Conservation (phyloP, 1,140 invertebrate species). For the Apis cerana region DNA sequence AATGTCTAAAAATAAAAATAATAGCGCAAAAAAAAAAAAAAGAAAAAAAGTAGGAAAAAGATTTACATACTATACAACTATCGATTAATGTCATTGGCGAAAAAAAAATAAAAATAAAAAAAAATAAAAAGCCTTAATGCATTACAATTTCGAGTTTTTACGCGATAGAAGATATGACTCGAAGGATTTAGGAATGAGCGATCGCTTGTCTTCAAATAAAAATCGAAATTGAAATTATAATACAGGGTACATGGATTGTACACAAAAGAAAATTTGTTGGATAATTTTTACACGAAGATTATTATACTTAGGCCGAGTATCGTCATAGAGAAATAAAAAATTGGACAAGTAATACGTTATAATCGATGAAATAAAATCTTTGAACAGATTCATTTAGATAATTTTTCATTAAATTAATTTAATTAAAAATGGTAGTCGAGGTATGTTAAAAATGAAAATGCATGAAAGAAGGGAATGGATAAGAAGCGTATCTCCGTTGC, state of each 20-base stretch:
- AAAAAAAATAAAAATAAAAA: not conserved
- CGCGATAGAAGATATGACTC: not conserved
- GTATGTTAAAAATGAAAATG: not conserved
- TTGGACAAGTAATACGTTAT: not conserved
- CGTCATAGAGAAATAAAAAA: not conserved
- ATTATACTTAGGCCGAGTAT: slow-evolving; percentile 18
- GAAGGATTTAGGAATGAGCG: slow-evolving; percentile 27
- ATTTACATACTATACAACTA: not conserved
- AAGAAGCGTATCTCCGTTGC: not conserved
- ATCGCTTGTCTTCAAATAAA: not conserved
- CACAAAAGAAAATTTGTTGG: not conserved
- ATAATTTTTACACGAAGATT: not conserved
- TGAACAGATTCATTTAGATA: not conserved
- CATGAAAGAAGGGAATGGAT: not conserved
- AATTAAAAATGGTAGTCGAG: not conserved
- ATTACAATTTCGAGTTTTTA: slow-evolving; percentile 9
- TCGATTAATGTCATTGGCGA: not conserved
- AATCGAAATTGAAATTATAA: not conserved
- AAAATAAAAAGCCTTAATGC: slow-evolving; percentile 7
- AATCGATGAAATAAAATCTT: not conserved
- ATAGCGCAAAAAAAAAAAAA: not conserved
- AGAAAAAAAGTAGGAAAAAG: not conserved
- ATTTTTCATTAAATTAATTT: not conserved
- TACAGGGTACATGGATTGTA: not conserved
- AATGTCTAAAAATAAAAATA: not conserved